These are phyloP conservation scores for Papilio polytes DNA, from an alignment of 1,140 invertebrate genomes.

Conservation along the genomic window DNA sequence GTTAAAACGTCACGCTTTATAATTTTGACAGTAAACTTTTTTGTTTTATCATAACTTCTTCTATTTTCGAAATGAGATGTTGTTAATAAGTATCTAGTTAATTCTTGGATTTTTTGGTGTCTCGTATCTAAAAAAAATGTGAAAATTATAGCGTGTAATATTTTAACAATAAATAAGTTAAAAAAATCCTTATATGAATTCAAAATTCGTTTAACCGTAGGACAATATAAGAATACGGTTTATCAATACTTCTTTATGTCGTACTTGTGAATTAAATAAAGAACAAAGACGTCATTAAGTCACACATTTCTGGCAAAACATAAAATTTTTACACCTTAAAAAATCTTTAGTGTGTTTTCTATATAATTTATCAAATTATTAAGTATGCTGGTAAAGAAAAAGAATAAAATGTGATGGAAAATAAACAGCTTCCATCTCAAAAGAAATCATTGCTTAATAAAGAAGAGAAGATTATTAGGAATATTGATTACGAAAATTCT, in stretches of 20 bases:
- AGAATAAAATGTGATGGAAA: constrained; percentile 80
- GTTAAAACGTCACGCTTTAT: constrained; percentile 71
- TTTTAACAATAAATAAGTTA: background rate
- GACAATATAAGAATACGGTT: background rate
- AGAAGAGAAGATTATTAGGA: constrained; percentile 70
- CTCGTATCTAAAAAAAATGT: background rate
- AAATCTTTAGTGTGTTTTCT: constrained; percentile 55
- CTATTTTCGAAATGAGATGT: constrained; percentile 68
- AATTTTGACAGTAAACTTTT: constrained; percentile 73
- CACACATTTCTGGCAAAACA: constrained; percentile 51
- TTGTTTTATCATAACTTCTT: constrained; percentile 71
- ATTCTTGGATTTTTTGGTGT: background rate
- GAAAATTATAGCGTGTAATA: background rate
- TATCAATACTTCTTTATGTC: constrained; percentile 27
- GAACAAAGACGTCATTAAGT: constrained; percentile 44
- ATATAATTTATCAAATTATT: constrained; percentile 48
- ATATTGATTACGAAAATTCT: constrained; percentile 62
- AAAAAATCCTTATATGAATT: background rate
- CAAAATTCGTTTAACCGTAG: background rate
- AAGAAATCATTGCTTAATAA: constrained; percentile 69
- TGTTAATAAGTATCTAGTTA: constrained; percentile 39
- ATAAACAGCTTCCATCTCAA: constrained; percentile 71
- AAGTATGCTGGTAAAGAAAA: constrained; percentile 72
- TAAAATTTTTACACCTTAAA: constrained; percentile 56
- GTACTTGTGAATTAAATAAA: constrained; percentile 36